phyloP scores from a whole-genome alignment of 2,888 invertebrate species.

The Galerucella nymphaeae region DNA sequence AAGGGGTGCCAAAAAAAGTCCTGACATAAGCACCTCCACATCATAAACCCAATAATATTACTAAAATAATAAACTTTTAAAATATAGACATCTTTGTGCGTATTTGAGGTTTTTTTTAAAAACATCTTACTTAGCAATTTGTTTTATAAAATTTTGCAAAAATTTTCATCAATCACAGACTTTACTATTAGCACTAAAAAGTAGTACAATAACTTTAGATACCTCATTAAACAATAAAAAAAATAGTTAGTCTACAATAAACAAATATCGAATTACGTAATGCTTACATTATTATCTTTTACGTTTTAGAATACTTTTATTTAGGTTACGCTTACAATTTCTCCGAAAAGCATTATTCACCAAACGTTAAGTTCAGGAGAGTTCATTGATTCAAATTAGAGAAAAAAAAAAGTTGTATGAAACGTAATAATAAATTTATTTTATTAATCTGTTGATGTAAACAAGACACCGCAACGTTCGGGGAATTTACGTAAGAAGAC shows the following conservation, averaged over 20 bases:
- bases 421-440: constrained; percentile 7
- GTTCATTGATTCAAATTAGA: constrained; percentile 14
- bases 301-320: background rate
- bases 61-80: too few relatives aligned
- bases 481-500: background rate
- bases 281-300: background rate
- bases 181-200: background rate
- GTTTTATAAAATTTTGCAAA: background rate
- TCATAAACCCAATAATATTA: too few relatives aligned
- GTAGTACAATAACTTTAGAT: background rate
- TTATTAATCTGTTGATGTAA: constrained; percentile 6
- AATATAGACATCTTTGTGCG: too few relatives aligned
- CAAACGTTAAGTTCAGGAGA: constrained; percentile 14
- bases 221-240: background rate
- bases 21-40: too few relatives aligned
- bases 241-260: constrained; percentile 1
- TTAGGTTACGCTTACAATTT: constrained; percentile 13
- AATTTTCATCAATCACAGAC: background rate
- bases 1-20: too few relatives aligned
- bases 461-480: constrained; percentile 12
- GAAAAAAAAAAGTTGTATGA: background rate
- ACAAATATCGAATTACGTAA: constrained; percentile 18
- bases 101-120: too few relatives aligned
- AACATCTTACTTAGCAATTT: background rate
- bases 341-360: constrained; percentile 18